phyloP scores from a whole-genome alignment of 2,888 invertebrate species.

The Drosophila siamana region DNA sequence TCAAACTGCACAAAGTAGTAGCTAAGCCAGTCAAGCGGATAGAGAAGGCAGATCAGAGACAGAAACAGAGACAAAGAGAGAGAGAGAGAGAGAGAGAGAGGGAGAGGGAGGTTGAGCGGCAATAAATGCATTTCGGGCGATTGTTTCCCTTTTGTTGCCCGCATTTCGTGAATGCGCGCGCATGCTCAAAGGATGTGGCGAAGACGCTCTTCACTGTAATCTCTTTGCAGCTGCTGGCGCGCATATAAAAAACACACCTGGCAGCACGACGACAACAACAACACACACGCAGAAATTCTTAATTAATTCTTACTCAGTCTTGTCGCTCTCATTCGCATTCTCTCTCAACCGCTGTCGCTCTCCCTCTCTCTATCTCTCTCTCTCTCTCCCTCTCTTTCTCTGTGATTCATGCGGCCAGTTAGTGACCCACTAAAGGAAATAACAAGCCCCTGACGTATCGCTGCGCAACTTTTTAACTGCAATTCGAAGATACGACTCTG shows the following conservation, averaged over 20 bases:
- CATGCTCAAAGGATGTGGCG: conserved; percentile 77
- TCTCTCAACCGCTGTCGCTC: background rate
- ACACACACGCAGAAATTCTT: conserved; percentile 28
- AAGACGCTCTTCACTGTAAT: conserved; percentile 22
- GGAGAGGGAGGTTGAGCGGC: background rate
- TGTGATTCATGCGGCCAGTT: conserved; percentile 37
- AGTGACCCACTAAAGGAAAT: conserved; percentile 60
- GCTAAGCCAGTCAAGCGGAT: conserved; percentile 36
- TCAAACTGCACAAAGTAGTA: conserved; percentile 20
- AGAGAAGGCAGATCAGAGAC: conserved; percentile 7
- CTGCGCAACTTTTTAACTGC: conserved; percentile 20
- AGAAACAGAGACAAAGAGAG: background rate
- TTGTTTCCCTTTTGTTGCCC: conserved; percentile 38
- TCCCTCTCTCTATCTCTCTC: background rate
- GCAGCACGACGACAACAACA: conserved; percentile 29
- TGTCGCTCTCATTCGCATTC: too few species aligned
- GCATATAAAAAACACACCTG: conserved; percentile 49
- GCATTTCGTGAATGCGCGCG: conserved; percentile 74
- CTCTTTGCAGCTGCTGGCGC: conserved; percentile 51
- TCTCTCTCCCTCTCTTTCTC: conserved; percentile 5
- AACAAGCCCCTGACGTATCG: conserved; percentile 44
- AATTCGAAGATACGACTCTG: conserved; percentile 14
- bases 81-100: conserved; percentile 1
- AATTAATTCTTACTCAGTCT: conserved; percentile 47
- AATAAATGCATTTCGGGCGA: conserved; percentile 70